phyloP scores from a whole-genome alignment of 2,797 vertebrate species.

The Enoplosus armatus region DNA sequence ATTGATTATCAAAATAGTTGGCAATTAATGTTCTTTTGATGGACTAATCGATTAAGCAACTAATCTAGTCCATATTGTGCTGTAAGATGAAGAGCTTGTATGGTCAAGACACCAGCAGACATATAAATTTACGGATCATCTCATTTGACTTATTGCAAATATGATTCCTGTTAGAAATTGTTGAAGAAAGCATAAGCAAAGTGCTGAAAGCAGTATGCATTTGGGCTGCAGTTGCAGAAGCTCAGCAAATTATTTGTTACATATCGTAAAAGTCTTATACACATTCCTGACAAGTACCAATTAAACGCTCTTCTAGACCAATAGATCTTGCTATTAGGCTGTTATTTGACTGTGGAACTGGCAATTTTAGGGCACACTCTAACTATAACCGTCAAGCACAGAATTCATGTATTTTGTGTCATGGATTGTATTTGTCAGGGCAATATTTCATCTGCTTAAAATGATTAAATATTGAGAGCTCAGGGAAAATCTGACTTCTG shows the following conservation, averaged over 20 bases:
- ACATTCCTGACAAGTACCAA: not conserved
- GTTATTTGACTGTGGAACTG: not conserved
- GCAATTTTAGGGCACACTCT: not conserved
- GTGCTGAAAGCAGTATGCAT: not conserved
- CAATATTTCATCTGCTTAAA: not conserved
- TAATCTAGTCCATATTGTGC: not conserved
- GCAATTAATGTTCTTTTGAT: no score
- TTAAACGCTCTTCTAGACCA: not conserved
- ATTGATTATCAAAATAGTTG: no score
- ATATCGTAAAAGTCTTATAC: not conserved
- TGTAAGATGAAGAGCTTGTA: not conserved
- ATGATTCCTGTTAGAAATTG: not conserved
- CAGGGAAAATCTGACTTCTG: not conserved
- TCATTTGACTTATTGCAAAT: not conserved
- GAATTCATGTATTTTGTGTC: not conserved
- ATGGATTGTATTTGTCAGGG: conserved; percentile 3
- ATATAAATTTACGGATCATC: not conserved
- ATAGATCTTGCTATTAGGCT: not conserved
- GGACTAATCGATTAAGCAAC: no score
- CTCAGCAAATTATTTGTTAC: not conserved
- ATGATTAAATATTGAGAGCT: not conserved
- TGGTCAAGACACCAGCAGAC: not conserved
- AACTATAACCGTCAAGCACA: not conserved
- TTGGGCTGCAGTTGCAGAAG: not conserved
- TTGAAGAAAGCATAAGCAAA: not conserved